phyloP scores from a whole-genome alignment of 2,888 invertebrate species.

The Drosophila mayaguana region DNA sequence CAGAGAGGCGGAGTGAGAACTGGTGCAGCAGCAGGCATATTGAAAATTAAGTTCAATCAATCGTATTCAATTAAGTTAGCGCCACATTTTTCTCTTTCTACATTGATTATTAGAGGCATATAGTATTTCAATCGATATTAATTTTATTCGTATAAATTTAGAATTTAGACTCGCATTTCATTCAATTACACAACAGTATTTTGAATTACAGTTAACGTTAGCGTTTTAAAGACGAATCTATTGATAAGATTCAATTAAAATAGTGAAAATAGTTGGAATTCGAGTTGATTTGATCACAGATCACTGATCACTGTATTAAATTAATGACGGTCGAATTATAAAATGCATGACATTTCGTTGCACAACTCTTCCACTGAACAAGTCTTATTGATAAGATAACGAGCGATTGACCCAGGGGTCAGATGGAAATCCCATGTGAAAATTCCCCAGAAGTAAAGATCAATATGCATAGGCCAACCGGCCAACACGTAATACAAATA shows the following conservation, averaged over 20 bases:
- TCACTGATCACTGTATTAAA: slow-evolving; percentile 8
- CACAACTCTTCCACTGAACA: slow-evolving; percentile 14
- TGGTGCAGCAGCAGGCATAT: not conserved
- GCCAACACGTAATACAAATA: slow-evolving; percentile 9
- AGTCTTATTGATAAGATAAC: slow-evolving; percentile 41
- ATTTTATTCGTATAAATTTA: slow-evolving; percentile 28
- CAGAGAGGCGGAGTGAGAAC: rapidly evolving
- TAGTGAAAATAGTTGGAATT: not conserved
- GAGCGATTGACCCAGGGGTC: slow-evolving; percentile 14
- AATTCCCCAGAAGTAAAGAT: slow-evolving; percentile 27
- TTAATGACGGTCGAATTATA: slow-evolving; percentile 15
- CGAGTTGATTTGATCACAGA: no score
- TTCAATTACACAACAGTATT: slow-evolving; percentile 43
- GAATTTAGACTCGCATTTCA: slow-evolving; percentile 34
- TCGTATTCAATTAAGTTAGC: slow-evolving; percentile 36
- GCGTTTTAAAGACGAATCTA: not conserved
- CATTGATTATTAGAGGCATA: slow-evolving; percentile 32
- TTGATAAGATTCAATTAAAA: no score
- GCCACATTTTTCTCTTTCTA: not conserved
- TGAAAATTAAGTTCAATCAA: slow-evolving; percentile 69
- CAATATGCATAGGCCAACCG: slow-evolving; percentile 19
- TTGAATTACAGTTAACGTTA: not conserved
- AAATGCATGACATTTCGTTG: slow-evolving; percentile 16
- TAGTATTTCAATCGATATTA: slow-evolving; percentile 32
- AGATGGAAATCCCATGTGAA: slow-evolving; percentile 22